Evolutionary conservation across 2,113 vertebrate genomes (phyloP).

Genomic region (Rhynchomys soricoides): DNA sequence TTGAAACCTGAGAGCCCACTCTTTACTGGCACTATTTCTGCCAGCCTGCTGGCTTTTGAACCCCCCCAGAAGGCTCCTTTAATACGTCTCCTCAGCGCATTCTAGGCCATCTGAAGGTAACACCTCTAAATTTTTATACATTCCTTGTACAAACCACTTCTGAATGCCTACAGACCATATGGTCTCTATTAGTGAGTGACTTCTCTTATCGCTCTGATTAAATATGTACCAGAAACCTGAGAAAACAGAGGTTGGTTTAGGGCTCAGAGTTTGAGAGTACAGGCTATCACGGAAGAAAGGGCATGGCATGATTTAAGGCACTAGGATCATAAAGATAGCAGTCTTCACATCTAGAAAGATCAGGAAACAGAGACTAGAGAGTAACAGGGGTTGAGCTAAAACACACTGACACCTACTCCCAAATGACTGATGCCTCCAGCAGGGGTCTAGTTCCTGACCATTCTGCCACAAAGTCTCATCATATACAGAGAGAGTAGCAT

Average conservation of each 20-base stretch:
- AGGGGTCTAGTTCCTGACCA: not conserved
- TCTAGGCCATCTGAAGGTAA: no score
- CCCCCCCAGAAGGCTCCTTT: not conserved
- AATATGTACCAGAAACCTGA: not conserved
- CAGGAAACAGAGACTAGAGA: not conserved
- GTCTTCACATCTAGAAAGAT: not conserved
- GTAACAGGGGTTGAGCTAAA: not conserved
- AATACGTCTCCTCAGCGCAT: not conserved
- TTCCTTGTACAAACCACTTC: not conserved
- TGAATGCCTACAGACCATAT: not conserved
- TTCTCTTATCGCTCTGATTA: not conserved
- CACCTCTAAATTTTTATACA: not conserved
- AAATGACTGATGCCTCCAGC: not conserved
- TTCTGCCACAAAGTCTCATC: not conserved
- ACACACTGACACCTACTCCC: not conserved
- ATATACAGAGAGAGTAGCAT: not conserved
- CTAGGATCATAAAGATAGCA: no score
- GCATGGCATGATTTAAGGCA: not conserved
- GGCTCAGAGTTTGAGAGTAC: not conserved
- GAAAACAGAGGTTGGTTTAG: not conserved
- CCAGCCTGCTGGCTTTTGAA: not conserved
- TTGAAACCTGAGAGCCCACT: not conserved
- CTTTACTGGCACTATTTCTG: not conserved
- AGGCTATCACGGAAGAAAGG: not conserved
- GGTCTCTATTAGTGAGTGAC: not conserved